Evolutionary conservation across 2,888 invertebrate species (phyloP).

Genomic region (Chrysolina haemoptera): DNA sequence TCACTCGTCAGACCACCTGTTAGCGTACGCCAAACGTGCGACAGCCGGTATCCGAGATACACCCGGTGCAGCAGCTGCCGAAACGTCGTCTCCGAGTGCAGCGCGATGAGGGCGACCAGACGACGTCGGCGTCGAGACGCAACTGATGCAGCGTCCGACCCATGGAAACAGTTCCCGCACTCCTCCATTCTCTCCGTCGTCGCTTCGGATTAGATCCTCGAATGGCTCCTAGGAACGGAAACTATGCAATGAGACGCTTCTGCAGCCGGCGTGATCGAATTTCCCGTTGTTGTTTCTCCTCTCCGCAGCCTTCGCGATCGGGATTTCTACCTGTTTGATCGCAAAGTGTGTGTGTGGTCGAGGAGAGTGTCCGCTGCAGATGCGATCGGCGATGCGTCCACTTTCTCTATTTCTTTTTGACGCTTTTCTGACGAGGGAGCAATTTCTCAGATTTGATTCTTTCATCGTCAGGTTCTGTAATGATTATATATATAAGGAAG

Average conservation of each 20-base stretch:
- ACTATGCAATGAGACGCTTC: not conserved
- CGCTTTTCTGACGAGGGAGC: no score
- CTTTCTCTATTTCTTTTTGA: no score
- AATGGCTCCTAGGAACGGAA: conserved; percentile 9
- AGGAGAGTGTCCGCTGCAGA: not conserved
- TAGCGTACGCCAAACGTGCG: not conserved
- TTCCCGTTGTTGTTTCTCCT: not conserved
- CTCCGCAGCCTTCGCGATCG: not conserved
- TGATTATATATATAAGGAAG: no score
- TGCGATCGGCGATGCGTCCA: not conserved
- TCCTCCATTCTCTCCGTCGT: conserved; percentile 14
- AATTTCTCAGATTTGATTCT: no score
- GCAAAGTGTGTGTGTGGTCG: not conserved
- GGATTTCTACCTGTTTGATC: not conserved
- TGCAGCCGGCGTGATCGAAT: not conserved
- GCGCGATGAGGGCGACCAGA: not conserved
- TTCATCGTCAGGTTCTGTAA: no score
- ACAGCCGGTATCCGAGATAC: not conserved
- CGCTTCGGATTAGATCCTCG: conserved; percentile 5
- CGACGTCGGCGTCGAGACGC: conserved; percentile 26
- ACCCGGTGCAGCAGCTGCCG: not conserved
- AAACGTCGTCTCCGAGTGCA: conserved; percentile 3
- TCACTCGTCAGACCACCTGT: not conserved
- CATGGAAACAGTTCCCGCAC: conserved; percentile 10
- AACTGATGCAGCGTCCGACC: conserved; percentile 30